Evolutionary conservation across 2,797 vertebrate genomes (phyloP).

Genomic region (Ambastaia sidthimunki): DNA sequence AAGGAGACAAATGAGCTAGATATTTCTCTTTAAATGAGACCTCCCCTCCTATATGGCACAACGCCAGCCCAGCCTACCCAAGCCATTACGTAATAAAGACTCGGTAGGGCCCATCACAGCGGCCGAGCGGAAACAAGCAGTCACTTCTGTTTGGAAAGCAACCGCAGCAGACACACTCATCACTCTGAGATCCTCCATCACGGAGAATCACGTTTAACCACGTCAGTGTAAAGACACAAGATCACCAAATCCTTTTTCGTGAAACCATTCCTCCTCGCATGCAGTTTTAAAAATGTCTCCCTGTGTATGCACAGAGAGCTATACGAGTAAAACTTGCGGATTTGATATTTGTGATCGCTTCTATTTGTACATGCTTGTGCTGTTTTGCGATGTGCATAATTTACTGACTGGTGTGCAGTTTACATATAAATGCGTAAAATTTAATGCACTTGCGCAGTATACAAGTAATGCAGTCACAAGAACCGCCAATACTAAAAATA

Average conservation of each 20-base stretch:
- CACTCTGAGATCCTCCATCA: background rate
- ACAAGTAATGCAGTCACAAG: background rate
- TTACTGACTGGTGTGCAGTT: background rate
- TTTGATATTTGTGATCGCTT: background rate
- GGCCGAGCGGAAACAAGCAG: slow-evolving; percentile 36
- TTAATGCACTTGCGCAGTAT: background rate
- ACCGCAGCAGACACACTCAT: background rate
- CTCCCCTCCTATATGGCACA: slow-evolving; percentile 25
- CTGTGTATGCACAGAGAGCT: background rate
- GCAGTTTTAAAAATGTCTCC: background rate
- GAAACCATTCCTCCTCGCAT: background rate
- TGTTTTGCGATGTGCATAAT: background rate
- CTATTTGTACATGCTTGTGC: background rate
- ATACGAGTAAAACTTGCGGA: background rate
- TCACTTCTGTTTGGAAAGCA: slow-evolving; percentile 22
- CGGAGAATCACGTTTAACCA: background rate
- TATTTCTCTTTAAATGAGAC: slow-evolving; percentile 19
- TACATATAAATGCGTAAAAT: background rate
- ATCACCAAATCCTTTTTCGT: background rate
- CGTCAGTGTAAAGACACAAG: background rate
- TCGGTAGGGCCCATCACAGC: background rate
- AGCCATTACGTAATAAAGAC: slow-evolving; percentile 73
- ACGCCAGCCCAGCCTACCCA: slow-evolving; percentile 44
- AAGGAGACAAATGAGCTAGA: background rate
- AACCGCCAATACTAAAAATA: background rate